Base-by-base conservation (phyloP, 2,888 invertebrate genomes). In the Chymomyza caudatula region DNA sequence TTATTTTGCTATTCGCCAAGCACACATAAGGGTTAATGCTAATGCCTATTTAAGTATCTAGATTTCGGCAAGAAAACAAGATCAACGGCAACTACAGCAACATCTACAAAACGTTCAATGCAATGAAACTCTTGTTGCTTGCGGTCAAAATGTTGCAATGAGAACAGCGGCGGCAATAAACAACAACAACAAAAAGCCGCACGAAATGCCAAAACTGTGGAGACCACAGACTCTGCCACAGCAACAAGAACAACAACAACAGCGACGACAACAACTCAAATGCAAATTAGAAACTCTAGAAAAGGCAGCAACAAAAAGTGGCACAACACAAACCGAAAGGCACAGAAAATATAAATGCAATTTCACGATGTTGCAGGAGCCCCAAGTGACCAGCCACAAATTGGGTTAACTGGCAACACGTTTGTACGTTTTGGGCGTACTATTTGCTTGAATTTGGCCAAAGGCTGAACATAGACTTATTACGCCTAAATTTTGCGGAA, bases 371-470 rank as follows among this genome's bases (percentile, higher is more conserved):
- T 64, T 59, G 82, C 80, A 42, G 51, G 44, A 81, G 85, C 66
- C 73, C 75, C 78, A 71, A 71, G 66, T 67, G 77, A 65, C 52
- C 59, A 62, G 59, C 70, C 63, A 68, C 77, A 67, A 80, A 76
- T 80, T 85, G 74, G 85, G 80, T 85, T 80, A 80, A 80, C 59
- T 69, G 76, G 15, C 67, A 73, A 78, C 81, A 72, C 79, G 71
- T 68, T 65, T 23, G 51, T 22, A 22, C 51, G 42, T 53, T 22
- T 23, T 47, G 44, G 44, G 44, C 37, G 17, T 49, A n/a, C n/a
- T n/a, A 3, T 22, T 56, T 47, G 29, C n/a, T 44, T 65, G 43
- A 19, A 55, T 42, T 55, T 59, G 49, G 6, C 13, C 43, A 19
- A 6, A 55, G 17, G n/a, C 17, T 15, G 15, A 57, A 20, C 11